Evolutionary conservation across 2,113 vertebrate genomes (phyloP).

Genomic region (Atlantisia rogersi): DNA sequence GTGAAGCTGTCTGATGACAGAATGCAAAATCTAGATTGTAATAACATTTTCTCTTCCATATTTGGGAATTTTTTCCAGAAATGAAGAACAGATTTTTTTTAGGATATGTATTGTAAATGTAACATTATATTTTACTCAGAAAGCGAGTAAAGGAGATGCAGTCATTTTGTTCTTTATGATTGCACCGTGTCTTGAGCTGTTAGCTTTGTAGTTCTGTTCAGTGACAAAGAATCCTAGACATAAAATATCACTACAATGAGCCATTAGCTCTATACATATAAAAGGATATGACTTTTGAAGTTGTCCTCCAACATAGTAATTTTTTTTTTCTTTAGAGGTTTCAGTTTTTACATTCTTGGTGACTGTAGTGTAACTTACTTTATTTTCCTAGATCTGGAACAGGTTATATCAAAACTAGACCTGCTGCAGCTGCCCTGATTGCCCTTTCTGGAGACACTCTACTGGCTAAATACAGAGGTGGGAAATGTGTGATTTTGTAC

Average conservation of each 20-base stretch:
- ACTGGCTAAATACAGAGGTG: slow-evolving; percentile 83
- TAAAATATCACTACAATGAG: neutral
- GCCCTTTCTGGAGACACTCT: slow-evolving; percentile 80
- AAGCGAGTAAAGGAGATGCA: neutral
- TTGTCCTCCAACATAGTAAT: neutral
- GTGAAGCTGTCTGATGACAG: neutral
- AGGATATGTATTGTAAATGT: neutral
- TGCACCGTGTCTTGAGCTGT: neutral
- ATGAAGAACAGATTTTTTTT: neutral
- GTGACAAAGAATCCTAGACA: neutral
- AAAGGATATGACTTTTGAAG: neutral
- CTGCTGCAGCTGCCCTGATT: slow-evolving; percentile 74
- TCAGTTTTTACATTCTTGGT: neutral
- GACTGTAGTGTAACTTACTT: neutral
- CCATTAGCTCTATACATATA: neutral
- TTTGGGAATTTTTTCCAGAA: neutral
- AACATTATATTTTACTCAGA: neutral
- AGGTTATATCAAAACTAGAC: slow-evolving; percentile 64
- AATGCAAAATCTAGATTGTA: neutral
- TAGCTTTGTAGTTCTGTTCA: neutral
- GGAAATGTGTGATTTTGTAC: neutral
- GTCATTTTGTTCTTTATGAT: neutral
- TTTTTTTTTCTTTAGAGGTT: neutral
- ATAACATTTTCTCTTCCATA: neutral
- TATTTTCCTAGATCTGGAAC: slow-evolving; percentile 61